Evolutionary conservation across 1,140 invertebrate genomes (phyloP), one percentile per base, ranked within the genome.

Genomic region (Drosophila pruinosa): DNA sequence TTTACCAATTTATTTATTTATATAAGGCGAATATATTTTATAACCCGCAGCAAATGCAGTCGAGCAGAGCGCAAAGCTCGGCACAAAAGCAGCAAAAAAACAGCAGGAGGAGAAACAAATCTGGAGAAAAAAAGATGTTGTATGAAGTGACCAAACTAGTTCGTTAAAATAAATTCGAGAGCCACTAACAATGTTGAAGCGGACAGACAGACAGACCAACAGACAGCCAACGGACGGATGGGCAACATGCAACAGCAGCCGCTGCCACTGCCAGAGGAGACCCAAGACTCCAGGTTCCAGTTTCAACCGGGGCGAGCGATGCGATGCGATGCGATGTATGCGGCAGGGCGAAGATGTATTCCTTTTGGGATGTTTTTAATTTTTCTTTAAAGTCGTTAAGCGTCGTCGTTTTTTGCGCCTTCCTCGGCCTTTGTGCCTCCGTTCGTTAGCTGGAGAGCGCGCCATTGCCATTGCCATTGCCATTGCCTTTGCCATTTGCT

Each of bases 121-220:
- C 65, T 38, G 24, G 24, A 34, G 28, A 31, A 70, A 62, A 68
- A 86, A 85, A 81, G 75, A 88, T 88, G 82, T 83, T 88, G 82
- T 82, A 88, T 88, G 82, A 88, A 88, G 82, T 88, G 83, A 88
- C 82, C 83, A 88, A 88, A 88, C 82, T 88, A 88, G 82, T 88
- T 88, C 82, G 82, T 88, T 88, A 88, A 88, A 88, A 88, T 88
- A 88, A 88, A 88, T 89, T 88, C 83, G 82, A 88, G 83, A 89
- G 64, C 78, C 82, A 88, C 82, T 86, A 86, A 86, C 82, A 86
- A 86, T 82, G 81, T 86, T 86, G 81, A 54, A 47, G 48, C 57
- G 24, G 67, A 48, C 56, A 22, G 72, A 75, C 45, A 26, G 72
- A 61, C 43, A 43, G 62, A 59, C 71, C 39, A 52, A 28, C 47